Evolutionary conservation across 2,888 invertebrate genomes (phyloP), one percentile per base, ranked within the genome.

Genomic region (Baccha elongata): DNA sequence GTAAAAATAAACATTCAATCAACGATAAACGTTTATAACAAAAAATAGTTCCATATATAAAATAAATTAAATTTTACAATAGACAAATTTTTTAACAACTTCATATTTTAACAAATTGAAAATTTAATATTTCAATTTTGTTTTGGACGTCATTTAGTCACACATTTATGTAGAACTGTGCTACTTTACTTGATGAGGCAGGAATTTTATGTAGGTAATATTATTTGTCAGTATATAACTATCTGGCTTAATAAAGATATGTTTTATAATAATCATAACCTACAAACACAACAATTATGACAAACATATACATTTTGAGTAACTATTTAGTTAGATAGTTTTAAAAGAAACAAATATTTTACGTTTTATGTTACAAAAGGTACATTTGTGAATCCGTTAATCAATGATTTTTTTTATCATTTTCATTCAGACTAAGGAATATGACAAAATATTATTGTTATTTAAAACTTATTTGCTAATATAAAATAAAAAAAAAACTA

Each of bases 321-420:
- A 37, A 55, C 13, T 21, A 10, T 58, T 48, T 48, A 15, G 37
- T 37, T 58, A n/a, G 40, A 44, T 21, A 19, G 19, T 53, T 35
- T 53, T 53, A 40, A 53, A 32, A 35, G 15, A 40, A 58, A 29
- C 29, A 29, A 52, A 55, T 68, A 13, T 6, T 4, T 32, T 32
- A 50, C 50, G 10, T 29, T 50, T 40, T 32, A 42, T 68, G 42
- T 48, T 74, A 60, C 40, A 69, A 69, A 35, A 80, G 80, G 80
- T 80, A 80, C 80, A 52, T 64, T 69, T 65, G 74, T 80, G 73
- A 68, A 62, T 73, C 11, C 55, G 58, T 46, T 58, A 48, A 32
- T 55, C 55, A 55, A 37, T 17, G 35, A 21, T 29, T 17, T 42
- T 10, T 7, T 52, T 50, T 50, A 40, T 52, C 19, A 52, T 42